phyloP scores from a whole-genome alignment of 2,797 vertebrate species.

The Smutsia gigantea region DNA sequence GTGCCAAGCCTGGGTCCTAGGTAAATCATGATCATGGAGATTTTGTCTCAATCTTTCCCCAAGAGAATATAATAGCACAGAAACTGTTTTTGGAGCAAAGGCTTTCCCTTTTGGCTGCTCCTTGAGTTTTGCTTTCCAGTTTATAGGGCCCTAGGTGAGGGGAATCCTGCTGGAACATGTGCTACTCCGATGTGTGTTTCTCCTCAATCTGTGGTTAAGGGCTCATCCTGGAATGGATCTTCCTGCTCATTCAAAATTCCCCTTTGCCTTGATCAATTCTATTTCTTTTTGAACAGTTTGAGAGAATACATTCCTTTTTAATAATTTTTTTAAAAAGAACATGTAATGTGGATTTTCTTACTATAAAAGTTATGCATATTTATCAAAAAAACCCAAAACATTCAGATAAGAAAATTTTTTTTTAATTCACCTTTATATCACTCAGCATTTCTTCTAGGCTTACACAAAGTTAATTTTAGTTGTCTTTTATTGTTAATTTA shows the following conservation, averaged over 20 bases:
- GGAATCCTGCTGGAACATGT: rapidly evolving
- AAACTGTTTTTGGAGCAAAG: neutral
- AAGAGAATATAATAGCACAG: neutral
- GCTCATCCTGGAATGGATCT: no score
- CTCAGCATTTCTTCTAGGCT: neutral
- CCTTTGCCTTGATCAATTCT: neutral
- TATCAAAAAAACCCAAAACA: neutral
- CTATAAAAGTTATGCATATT: neutral
- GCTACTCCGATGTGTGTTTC: neutral
- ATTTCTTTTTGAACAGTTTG: neutral
- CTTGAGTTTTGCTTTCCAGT: neutral
- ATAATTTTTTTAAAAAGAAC: neutral
- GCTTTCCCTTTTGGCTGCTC: neutral
- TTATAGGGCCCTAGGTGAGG: neutral
- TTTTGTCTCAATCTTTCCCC: neutral
- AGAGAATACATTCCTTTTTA: neutral
- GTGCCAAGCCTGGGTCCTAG: neutral
- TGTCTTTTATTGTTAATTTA: neutral
- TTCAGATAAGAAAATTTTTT: neutral
- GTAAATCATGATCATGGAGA: neutral
- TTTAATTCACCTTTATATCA: neutral
- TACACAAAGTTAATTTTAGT: no score
- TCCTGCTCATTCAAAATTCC: neutral
- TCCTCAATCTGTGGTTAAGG: no score
- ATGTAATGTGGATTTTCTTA: neutral